Percentiles rank a stretch among this genome's conserved stretches.
Evolutionary conservation across 2,113 vertebrate species (phyloP).

Genomic region (Pristiophorus japonicus): DNA sequence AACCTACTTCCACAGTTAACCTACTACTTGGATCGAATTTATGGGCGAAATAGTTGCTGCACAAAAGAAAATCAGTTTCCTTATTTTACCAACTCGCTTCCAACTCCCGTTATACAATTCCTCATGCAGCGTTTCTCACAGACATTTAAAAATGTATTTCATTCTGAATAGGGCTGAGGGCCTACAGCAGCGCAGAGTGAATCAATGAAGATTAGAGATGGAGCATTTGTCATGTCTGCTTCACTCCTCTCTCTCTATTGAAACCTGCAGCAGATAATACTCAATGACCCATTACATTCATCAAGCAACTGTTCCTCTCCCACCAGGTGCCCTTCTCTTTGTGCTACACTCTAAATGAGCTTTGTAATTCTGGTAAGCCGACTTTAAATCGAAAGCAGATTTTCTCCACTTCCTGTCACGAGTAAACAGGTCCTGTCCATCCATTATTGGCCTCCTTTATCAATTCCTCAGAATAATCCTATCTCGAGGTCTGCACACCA

Average conservation of each 20-base stretch:
- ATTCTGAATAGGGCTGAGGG: background rate
- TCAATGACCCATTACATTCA: background rate
- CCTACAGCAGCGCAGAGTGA: background rate
- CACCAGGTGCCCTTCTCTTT: background rate
- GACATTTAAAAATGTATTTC: background rate
- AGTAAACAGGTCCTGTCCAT: background rate
- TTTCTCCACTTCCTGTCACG: background rate
- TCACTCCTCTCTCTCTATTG: background rate
- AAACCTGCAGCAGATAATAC: background rate
- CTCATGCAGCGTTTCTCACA: background rate
- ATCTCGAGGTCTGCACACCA: background rate
- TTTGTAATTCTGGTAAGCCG: too few species aligned
- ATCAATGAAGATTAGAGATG: background rate
- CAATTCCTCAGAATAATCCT: background rate
- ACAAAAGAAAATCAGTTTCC: background rate
- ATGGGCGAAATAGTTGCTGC: background rate
- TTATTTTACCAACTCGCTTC: background rate
- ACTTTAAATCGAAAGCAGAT: background rate
- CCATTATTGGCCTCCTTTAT: background rate
- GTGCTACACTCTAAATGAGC: background rate
- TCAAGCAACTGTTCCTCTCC: background rate
- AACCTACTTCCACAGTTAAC: too few species aligned
- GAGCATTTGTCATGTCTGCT: background rate
- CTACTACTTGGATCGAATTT: background rate
- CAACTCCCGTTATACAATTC: background rate